These are phyloP conservation scores for Leptarthrus brevirostris DNA, from an alignment of 2,888 invertebrate genomes.

Conservation along the genomic window DNA sequence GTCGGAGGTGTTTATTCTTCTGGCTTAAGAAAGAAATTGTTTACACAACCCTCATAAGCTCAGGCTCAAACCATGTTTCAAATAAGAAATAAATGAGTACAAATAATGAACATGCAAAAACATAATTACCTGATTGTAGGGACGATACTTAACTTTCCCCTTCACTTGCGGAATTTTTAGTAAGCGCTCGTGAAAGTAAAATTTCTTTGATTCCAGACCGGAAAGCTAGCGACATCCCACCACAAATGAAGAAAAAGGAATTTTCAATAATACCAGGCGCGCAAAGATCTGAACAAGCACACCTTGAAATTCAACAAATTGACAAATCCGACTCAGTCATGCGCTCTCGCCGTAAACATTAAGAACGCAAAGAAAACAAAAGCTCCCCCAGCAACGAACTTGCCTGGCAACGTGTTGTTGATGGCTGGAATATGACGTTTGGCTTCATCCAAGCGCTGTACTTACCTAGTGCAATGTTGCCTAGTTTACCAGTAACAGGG, in stretches of 20 bases:
- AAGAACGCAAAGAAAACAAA: background rate
- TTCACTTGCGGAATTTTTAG: no score
- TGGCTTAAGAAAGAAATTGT: no score
- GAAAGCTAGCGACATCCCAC: constrained; percentile 47
- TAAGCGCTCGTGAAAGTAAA: no score
- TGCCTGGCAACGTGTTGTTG: constrained; percentile 26
- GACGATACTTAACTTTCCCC: no score
- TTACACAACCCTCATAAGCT: no score
- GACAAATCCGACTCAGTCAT: background rate
- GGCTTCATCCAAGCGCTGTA: constrained; percentile 13
- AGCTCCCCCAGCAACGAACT: background rate
- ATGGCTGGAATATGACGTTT: constrained; percentile 23
- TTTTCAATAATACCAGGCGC: constrained; percentile 43
- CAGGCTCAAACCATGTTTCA: no score
- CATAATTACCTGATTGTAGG: no score
- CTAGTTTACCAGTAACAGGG: constrained; percentile 60
- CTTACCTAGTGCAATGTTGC: constrained; percentile 61
- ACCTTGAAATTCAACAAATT: background rate
- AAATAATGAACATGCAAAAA: no score
- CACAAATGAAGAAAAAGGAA: constrained; percentile 53
- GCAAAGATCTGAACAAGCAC: background rate
- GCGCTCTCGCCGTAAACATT: no score
- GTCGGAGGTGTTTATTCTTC: no score
- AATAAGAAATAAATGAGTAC: no score
- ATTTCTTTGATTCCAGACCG: no score